These are phyloP conservation scores for Ophraella communa DNA, from an alignment of 2,888 invertebrate genomes.

Conservation along the genomic window DNA sequence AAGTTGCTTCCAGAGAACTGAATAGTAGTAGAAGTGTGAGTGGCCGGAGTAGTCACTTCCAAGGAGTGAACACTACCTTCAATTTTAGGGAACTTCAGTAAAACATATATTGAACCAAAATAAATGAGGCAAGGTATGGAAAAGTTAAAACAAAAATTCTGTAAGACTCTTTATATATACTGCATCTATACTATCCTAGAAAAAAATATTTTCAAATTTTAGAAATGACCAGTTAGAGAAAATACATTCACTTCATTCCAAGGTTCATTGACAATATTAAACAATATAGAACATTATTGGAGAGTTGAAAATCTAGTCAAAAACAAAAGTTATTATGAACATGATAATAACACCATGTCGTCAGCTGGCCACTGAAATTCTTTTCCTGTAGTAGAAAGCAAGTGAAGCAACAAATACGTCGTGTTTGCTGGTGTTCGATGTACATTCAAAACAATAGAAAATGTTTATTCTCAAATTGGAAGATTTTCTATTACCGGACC, in stretches of 20 bases:
- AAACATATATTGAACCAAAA: too few relatives aligned
- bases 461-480: conserved; percentile 24
- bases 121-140: too few relatives aligned
- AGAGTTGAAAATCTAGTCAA: not conserved
- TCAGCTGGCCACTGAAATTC: conserved; percentile 5
- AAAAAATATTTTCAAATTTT: not conserved
- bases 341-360: not conserved
- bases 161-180: too few relatives aligned
- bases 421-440: conserved; percentile 9
- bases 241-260: not conserved
- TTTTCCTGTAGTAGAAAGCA: conserved; percentile 15
- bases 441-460: conserved; percentile 26
- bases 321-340: conserved; percentile 7
- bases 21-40: too few relatives aligned
- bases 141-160: too few relatives aligned
- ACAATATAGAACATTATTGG: not conserved
- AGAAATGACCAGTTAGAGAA: not conserved
- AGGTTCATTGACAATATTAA: not conserved
- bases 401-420: conserved; percentile 4
- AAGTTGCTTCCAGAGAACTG: too few relatives aligned
- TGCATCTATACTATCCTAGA: too few relatives aligned
- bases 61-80: too few relatives aligned
- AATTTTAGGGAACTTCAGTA: too few relatives aligned
- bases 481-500: conserved; percentile 24
- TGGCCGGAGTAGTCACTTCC: too few relatives aligned